Base-by-base conservation (phyloP, 2,888 invertebrate species). In the Amaurobius ferox region DNA sequence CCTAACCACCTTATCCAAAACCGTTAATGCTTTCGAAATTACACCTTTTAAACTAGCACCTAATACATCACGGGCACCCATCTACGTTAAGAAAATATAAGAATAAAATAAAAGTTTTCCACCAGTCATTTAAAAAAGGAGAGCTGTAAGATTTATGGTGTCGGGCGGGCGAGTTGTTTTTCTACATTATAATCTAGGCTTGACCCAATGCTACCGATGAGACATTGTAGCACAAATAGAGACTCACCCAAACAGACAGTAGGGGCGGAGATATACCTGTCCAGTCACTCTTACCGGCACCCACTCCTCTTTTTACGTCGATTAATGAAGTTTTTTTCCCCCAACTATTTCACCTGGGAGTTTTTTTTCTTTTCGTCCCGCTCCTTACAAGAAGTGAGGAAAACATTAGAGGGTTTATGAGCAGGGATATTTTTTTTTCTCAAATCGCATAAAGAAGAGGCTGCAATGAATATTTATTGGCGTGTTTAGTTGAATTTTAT, bases 391-490 rank as follows among this genome's bases (percentile, higher is more conserved):
- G 77, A 44, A 48, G 55, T 55, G 77, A 71, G 66, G 66, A 83
- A 76, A 83, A 77, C 77, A 83, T 81, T 81, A 70, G 70, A 32
- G 32, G 48, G 48, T 80, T 80, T 80, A 80, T 74, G 35, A 79
- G 80, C 40, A 35, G n/a, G 40, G 64, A 30, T 68, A 30, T 68
- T 68, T 73, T 44, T 79, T 72, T 44, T n/a, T 16, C 29, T 19
- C 29, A 72, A 72, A 72, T 68, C 44, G 40, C 26, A 70, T 70
- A 76, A 76, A 70, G 71, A 83, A 77, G 76, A 71, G 62, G 62
- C 40, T 74, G 35, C 71, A 64, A 83, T 77, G 83, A 83, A 83
- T 83, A 83, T 83, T 83, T 83, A 83, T 76, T 40, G 77, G 64
- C 70, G 76, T 32, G 44, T 70, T 72, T 72, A 55, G 64, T 40